Evolutionary conservation across 2,113 vertebrate species (phyloP).

Genomic region (Hippocampus zosterae): DNA sequence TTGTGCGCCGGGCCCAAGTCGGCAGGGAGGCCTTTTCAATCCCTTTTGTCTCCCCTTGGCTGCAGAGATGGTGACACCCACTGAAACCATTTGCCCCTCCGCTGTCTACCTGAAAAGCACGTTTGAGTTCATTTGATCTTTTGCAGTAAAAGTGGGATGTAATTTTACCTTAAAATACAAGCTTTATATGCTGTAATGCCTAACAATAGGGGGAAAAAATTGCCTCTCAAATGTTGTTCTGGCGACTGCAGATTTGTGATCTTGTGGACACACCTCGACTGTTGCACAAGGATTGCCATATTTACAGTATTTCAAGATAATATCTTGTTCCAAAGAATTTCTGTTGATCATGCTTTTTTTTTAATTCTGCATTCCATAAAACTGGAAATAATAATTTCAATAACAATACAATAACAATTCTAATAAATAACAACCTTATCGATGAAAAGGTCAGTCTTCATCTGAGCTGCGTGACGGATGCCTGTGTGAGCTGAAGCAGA

Average conservation of each 20-base stretch:
- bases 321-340: neutral
- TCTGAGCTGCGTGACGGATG: constrained; percentile 81
- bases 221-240: no score
- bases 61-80: neutral
- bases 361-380: neutral
- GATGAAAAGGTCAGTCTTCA: constrained; percentile 55
- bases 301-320: neutral
- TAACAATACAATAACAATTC: neutral
- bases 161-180: no score
- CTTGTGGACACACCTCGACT: no score
- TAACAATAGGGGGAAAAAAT: no score
- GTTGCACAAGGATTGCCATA: no score
- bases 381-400: neutral
- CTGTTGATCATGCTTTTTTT: neutral
- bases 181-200: no score
- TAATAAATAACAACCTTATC: no score
- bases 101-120: neutral
- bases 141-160: neutral
- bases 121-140: neutral
- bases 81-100: neutral
- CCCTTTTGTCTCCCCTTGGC: neutral
- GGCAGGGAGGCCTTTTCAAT: constrained; percentile 16
- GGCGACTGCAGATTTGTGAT: no score
- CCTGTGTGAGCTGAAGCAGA: constrained; percentile 82
- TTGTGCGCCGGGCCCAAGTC: neutral